Evolutionary conservation across 2,797 vertebrate genomes (phyloP), one percentile per base, ranked within the genome.

Genomic region (Ibycter americanus): DNA sequence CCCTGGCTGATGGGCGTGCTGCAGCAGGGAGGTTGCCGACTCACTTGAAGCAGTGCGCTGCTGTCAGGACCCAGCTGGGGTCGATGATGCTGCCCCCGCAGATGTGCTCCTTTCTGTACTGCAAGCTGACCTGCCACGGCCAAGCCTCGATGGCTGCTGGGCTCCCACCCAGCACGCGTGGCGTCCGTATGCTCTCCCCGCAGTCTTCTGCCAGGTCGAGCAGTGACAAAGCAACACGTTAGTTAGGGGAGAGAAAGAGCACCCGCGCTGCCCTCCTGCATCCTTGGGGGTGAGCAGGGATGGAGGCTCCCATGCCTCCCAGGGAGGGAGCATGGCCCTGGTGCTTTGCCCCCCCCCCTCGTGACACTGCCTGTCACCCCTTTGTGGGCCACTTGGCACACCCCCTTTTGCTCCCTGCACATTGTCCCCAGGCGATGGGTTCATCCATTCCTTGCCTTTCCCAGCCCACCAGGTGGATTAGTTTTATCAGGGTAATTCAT

Each of bases 91-190:
- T 98, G 15, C 99, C 99, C 11, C 99, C 99, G 25, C 99, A 99
- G n/a, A 98, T 89, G 76, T 99, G 99, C 15, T 98, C 98, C 6
- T 96, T 98, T 27, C 96, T 89, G 87, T 98, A 98, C 96, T 98
- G 99, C 96, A 99, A 49, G 94, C 99, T 99, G 88, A 99, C 99
- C 98, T 99, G 99, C 99, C 99, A 99, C 0, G 99, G 99, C 98
- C 99, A 99, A 7, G 98, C 79, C 62, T 98, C 97, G 73, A 99
- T 99, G 16, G 83, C 4, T 1, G 99, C 98, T 8, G 97, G 93
- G 4, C 80, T 79, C 11, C 99, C 99, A 0, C 99, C 99, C 40
- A 99, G 98, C 59, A 99, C 98, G 1, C 99, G 98, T 0, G 98
- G 97, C 0, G 92, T 59, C 66, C 96, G 78, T 9, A 32, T 23